Conservation (phyloP, 2,113 vertebrate genomes). For the Solea senegalensis region DNA sequence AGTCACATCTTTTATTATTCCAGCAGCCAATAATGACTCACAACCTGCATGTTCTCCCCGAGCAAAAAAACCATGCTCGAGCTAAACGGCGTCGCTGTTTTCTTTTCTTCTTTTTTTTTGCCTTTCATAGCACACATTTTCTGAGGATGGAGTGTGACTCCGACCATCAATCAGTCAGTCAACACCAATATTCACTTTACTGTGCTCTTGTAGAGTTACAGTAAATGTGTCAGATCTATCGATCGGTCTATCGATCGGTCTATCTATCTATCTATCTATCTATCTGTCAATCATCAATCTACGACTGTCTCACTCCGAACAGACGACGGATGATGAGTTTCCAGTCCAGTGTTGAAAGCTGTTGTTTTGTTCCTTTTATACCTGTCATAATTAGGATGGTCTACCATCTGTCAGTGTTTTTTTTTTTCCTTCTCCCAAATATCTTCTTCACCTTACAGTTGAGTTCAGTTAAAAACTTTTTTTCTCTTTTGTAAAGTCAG, state of each 20-base stretch:
- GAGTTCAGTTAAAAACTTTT: background rate
- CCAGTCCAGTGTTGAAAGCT: background rate
- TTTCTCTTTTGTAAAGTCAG: background rate
- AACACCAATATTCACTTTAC: background rate
- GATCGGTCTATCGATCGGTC: no score
- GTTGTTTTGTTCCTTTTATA: background rate
- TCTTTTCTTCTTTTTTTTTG: constrained; percentile 2
- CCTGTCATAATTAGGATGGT: constrained; percentile 24
- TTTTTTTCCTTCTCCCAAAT: background rate
- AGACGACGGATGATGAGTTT: background rate
- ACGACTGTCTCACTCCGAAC: background rate
- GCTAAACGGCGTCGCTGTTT: background rate
- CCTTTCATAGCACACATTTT: constrained; percentile 9
- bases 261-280: no score
- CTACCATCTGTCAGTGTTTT: constrained; percentile 18
- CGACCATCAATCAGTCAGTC: background rate
- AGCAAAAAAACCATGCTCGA: background rate
- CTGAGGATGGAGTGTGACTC: background rate
- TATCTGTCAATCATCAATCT: no score
- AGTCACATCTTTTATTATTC: constrained; percentile 43
- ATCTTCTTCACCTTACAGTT: constrained; percentile 31
- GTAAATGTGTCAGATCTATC: constrained; percentile 8
- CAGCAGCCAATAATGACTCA: constrained; percentile 37
- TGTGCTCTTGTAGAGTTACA: background rate
- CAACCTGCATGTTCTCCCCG: constrained; percentile 10